Evolutionary conservation across 2,888 invertebrate genomes (phyloP), one percentile per base, ranked within the genome.

Genomic region (Operophtera brumata): DNA sequence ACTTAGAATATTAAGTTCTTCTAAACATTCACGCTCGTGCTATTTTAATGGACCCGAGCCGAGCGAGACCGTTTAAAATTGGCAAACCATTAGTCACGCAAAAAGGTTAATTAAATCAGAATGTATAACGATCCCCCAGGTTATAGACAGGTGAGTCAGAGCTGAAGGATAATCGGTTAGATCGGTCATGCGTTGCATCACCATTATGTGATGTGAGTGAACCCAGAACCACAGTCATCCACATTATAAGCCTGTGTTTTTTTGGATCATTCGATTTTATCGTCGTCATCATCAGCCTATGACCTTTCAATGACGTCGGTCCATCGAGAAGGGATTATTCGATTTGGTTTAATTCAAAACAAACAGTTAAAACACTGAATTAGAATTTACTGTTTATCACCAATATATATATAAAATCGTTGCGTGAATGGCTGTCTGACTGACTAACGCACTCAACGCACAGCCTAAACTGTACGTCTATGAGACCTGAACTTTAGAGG

Each of bases 151-250:
- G 47, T 86, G 85, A 86, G 67, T 86, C 84, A 86, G 67, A 65
- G 57, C 50, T 65, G 65, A 70, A 78, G 76, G 77, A 79, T 77
- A 77, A 80, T 77, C 71, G 70, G 59, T 75, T 69, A 77, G 78
- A 82, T 80, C 75, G 74, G 70, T 71, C 77, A 77, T 70, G 69
- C 75, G 73, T 85, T 82, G 70, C 83, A 78, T 85, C 84, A 84
- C 65, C 39, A 34, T 51, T 40, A 46, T 46, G 45, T 40, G 50
- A 40, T 34, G 8, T 39, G 39, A 25, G 8, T 39, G 39, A 25
- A 14, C 11, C 43, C n/a, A n/a, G n/a, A n/a, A 30, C 49, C 13
- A 13, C 9, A 28, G 8, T 28, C 11, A 7, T 6, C 14, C 11
- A 26, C n/a, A 28, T 26, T 28, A 37, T 26, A n/a, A n/a, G 20